Base-by-base conservation (phyloP, 2,888 invertebrate genomes). In the Imbricaverruca yamaguchii region DNA sequence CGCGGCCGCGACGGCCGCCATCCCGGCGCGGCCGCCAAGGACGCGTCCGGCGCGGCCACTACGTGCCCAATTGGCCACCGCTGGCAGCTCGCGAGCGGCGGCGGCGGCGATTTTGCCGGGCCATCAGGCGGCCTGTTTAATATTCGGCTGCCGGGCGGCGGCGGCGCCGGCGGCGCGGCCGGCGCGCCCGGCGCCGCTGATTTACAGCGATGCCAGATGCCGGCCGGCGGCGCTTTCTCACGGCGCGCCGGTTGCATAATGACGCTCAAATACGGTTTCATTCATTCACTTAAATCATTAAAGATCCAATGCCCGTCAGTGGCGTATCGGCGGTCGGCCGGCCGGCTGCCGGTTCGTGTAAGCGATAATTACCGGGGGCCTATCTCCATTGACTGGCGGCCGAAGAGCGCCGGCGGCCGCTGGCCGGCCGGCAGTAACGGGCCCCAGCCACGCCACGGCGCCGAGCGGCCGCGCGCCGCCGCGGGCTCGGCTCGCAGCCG, bases 331-430 rank as follows among this genome's bases (percentile, higher is more conserved):
- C 53, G 21, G 69, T 2, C 39, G 39, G 39, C 69, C 15, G 69
- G 23, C 23, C 69, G 69, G 69, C 53, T 55, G 74, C 74, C 55
- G 74, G 55, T 53, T 21, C 74, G 18, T 53, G 74, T n/a, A 18
- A 25, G 15, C 21, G 74, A 21, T 53, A 74, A 74, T 74, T 74
- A 55, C 74, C 21, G 53, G 39, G 23, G 80, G 80, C 57, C 39
- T 80, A 80, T 57, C 80, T 78, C 21, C 81, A 69, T 21, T 74
- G 80, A 61, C 80, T 77, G 39, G 69, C 69, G 18, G 81, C 81
- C 74, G 77, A 39, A 39, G 39, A 39, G 39, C 57, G 67, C 74
- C 80, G 65, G 80, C 55, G 23, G 80, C 80, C 8, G 81, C 15
- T 15, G 15, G 69, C 39, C 23, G 65, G 23, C 39, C 39, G 4